Conservation (phyloP, 1,140 invertebrate species). For the Tribolium castaneum region DNA sequence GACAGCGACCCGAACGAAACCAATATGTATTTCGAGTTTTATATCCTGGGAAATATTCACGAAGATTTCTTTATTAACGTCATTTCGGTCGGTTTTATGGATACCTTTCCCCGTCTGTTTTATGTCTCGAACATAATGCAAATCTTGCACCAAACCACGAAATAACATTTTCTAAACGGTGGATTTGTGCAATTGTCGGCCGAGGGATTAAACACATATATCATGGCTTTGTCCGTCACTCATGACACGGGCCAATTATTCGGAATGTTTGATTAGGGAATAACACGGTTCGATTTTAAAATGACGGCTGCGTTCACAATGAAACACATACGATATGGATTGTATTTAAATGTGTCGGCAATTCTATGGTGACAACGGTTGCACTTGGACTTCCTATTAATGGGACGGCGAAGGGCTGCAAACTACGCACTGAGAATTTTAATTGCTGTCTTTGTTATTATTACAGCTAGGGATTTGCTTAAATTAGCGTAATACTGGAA, state of each 20-base stretch:
- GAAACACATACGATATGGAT: not conserved
- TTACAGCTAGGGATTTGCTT: conserved; percentile 6
- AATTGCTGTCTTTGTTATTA: conserved; percentile 6
- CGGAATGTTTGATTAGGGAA: not conserved
- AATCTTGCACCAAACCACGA: not conserved
- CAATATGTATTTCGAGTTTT: conserved; percentile 1
- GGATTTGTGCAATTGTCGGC: conserved; percentile 13
- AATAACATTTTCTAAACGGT: not conserved
- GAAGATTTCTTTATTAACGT: conserved; percentile 14
- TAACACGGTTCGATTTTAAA: not conserved
- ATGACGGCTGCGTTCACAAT: too few species aligned
- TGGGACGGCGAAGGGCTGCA: not conserved
- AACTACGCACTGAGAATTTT: conserved; percentile 24
- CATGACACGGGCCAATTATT: conserved; percentile 9
- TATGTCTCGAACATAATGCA: conserved; percentile 3
- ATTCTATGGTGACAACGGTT: conserved; percentile 2
- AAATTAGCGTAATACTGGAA: conserved; percentile 12
- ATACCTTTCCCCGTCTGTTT: not conserved
- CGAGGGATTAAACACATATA: conserved; percentile 9
- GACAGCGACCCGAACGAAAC: not conserved
- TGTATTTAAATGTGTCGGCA: not conserved
- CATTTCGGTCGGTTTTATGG: conserved; percentile 4
- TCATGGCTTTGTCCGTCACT: conserved; percentile 20
- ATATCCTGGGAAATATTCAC: conserved; percentile 20
- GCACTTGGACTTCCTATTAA: conserved; percentile 15